Conservation (phyloP, 1,140 invertebrate genomes). For the Steinernema feltiae region DNA sequence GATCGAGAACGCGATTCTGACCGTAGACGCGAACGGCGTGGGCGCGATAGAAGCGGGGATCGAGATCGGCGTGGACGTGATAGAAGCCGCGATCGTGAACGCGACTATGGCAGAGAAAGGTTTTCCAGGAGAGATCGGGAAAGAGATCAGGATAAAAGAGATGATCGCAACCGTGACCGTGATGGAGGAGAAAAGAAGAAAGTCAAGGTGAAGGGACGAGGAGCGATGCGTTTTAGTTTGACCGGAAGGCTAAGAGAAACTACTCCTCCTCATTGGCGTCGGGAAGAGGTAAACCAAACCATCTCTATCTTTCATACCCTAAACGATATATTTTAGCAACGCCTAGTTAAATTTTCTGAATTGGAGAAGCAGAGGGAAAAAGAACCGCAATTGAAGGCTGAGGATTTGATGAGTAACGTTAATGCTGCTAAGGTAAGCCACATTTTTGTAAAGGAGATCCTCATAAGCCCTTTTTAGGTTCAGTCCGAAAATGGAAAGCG, state of each 20-base stretch:
- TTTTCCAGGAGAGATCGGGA: background rate
- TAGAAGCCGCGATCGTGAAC: conserved; percentile 13
- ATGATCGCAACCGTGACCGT: conserved; percentile 16
- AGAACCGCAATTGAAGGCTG: background rate
- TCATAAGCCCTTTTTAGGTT: background rate
- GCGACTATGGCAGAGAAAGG: background rate
- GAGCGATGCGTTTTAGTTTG: conserved; percentile 19
- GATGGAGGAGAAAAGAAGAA: conserved; percentile 12
- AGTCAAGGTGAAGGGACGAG: conserved; percentile 31
- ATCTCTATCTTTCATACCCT: background rate
- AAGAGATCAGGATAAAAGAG: background rate
- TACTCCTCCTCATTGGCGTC: conserved; percentile 29
- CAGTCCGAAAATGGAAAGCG: background rate
- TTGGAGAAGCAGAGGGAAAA: conserved; percentile 18
- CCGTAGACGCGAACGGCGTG: background rate
- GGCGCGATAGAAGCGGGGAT: conserved; percentile 16
- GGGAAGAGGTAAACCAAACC: conserved; percentile 25
- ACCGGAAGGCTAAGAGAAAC: background rate
- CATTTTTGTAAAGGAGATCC: background rate
- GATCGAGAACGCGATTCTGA: background rate
- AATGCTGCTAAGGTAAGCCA: background rate
- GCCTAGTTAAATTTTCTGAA: conserved; percentile 26
- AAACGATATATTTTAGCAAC: conserved; percentile 20
- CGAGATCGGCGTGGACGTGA: background rate
- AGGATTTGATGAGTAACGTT: background rate